Conservation (phyloP, 2,888 invertebrate genomes). For the Drosophila falleni region DNA sequence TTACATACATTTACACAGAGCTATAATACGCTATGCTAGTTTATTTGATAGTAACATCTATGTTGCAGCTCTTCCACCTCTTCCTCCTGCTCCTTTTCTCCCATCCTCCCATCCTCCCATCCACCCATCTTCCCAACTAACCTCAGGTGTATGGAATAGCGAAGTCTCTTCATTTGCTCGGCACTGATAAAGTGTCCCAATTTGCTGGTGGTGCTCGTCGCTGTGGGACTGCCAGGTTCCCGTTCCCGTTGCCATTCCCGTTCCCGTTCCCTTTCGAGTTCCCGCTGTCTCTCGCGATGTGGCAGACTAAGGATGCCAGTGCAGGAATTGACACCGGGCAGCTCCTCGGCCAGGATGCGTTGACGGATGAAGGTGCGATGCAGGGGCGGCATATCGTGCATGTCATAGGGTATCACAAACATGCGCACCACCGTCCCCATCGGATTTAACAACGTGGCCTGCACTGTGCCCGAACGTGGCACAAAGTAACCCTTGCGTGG, state of each 20-base stretch:
- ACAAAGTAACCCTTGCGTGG: constrained; percentile 96
- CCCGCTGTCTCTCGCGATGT: constrained; percentile 11
- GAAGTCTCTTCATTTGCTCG: constrained; percentile 89
- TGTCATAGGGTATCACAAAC: constrained; percentile 98
- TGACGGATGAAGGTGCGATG: constrained; percentile 98
- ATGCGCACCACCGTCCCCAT: constrained; percentile 97
- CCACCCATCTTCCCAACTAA: constrained; percentile 83
- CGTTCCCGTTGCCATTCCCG: constrained; percentile 5
- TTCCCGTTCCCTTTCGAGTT: not conserved
- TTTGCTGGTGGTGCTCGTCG: constrained; percentile 62
- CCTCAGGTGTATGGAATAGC: constrained; percentile 98
- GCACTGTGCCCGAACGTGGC: constrained; percentile 95
- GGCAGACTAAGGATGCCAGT: constrained; percentile 15
- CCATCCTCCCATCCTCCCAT: too few relatives aligned
- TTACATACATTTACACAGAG: too few relatives aligned
- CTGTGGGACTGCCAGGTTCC: constrained; percentile 48
- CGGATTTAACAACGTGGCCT: constrained; percentile 98
- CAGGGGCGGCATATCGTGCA: constrained; percentile 96
- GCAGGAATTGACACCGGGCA: constrained; percentile 40
- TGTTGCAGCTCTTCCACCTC: not conserved
- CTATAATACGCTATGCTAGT: too few relatives aligned
- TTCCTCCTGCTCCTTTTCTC: too few relatives aligned
- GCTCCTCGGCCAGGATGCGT: constrained; percentile 89
- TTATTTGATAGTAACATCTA: not conserved
- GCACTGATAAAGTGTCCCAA: constrained; percentile 85